Percentiles rank a stretch among this genome's conserved stretches.
These are phyloP conservation scores for Cettia cetti DNA, from an alignment of 2,113 vertebrate genomes.

Conservation along the genomic window DNA sequence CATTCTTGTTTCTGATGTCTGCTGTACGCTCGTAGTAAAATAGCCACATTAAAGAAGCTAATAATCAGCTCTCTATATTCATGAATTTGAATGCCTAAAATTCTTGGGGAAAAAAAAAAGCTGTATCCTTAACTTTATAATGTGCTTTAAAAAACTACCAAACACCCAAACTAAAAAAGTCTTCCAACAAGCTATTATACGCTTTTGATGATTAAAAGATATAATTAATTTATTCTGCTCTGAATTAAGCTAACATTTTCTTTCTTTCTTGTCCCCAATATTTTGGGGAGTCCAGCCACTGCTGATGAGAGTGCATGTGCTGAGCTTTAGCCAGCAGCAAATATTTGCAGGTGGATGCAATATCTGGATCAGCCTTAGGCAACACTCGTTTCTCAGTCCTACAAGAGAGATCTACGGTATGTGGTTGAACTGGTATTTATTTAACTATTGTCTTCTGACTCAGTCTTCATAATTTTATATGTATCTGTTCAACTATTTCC, in stretches of 20 bases:
- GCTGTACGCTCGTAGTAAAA: fast-evolving
- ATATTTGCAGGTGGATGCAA: constrained; percentile 32
- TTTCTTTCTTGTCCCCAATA: neutral
- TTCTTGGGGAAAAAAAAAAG: neutral
- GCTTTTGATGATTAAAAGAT: neutral
- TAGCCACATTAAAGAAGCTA: neutral
- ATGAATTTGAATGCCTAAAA: neutral
- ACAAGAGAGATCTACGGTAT: neutral
- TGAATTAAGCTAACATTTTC: neutral
- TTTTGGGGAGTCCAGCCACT: neutral
- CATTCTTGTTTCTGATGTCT: neutral
- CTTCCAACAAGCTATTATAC: neutral
- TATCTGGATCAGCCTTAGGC: constrained; percentile 10
- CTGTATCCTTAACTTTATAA: neutral
- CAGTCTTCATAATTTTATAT: neutral
- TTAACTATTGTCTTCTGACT: constrained; percentile 41
- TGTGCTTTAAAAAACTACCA: neutral
- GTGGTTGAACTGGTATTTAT: constrained; percentile 54
- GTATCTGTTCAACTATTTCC: constrained; percentile 5
- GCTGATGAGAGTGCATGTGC: neutral
- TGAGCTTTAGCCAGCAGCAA: constrained; percentile 8
- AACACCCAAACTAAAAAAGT: neutral
- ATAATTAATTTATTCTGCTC: neutral
- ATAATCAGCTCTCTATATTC: neutral
- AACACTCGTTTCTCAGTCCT: neutral